Evolutionary conservation across 2,113 vertebrate genomes (phyloP).

Genomic region (Clarias batrachus): DNA sequence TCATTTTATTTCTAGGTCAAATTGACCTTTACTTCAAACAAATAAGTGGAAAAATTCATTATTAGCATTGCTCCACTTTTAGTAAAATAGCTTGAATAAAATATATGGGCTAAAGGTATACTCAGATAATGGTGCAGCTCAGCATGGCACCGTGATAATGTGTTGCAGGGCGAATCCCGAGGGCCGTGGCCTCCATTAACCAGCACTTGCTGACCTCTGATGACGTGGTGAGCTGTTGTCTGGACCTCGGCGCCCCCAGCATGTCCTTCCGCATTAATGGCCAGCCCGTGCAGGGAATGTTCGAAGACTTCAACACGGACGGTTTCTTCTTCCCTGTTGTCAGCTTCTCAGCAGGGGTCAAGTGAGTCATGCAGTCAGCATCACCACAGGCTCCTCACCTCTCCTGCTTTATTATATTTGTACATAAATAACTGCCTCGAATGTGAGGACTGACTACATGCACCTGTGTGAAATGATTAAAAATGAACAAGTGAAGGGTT

Average conservation of each 20-base stretch:
- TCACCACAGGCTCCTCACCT: background rate
- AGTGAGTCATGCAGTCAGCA: slow-evolving; percentile 73
- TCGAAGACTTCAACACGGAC: slow-evolving; percentile 93
- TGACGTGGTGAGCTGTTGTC: slow-evolving; percentile 95
- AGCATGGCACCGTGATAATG: background rate
- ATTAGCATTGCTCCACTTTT: background rate
- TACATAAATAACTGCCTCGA: slow-evolving; percentile 45
- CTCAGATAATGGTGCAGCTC: background rate
- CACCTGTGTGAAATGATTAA: slow-evolving; percentile 6
- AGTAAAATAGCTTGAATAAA: slow-evolving; percentile 7
- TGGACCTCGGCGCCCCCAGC: slow-evolving; percentile 91
- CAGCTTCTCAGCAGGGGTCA: slow-evolving; percentile 96
- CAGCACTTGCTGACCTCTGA: slow-evolving; percentile 91
- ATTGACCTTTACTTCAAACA: background rate
- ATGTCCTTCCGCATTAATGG: slow-evolving; percentile 98
- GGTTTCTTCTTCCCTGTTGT: slow-evolving; percentile 95
- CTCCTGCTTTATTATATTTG: slow-evolving; percentile 15
- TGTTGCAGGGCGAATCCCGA: slow-evolving; percentile 83
- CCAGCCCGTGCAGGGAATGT: slow-evolving; percentile 97
- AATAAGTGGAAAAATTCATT: background rate
- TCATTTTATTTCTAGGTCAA: background rate
- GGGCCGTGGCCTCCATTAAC: slow-evolving; percentile 92
- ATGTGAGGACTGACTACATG: background rate
- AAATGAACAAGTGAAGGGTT: slow-evolving; percentile 21
- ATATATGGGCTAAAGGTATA: background rate